Conservation (phyloP, 1,140 invertebrate species). For the Cataglyphis hispanica region DNA sequence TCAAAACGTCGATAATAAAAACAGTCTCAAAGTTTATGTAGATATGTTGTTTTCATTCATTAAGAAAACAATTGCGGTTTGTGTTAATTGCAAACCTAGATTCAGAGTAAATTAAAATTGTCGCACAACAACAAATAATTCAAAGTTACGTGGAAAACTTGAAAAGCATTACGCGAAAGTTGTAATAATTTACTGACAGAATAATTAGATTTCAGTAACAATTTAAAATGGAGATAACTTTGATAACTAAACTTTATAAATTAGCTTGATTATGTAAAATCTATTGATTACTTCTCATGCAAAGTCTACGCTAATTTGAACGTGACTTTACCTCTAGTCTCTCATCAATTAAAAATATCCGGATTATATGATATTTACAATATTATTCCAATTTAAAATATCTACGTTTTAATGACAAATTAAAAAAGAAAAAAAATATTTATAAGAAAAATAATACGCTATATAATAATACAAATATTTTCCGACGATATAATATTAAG, state of each 20-base stretch:
- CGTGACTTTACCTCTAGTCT: background rate
- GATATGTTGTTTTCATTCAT: background rate
- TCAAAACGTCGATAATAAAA: background rate
- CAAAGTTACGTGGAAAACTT: conserved; percentile 22
- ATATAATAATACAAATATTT: background rate
- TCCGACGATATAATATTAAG: background rate
- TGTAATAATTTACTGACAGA: conserved; percentile 42
- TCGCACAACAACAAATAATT: conserved; percentile 31
- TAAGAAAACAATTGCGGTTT: conserved; percentile 3
- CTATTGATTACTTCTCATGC: conserved; percentile 7
- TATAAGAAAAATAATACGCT: background rate
- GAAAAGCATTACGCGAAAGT: conserved; percentile 2
- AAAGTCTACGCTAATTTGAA: conserved; percentile 24
- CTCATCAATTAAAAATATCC: background rate
- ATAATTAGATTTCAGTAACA: conserved; percentile 42
- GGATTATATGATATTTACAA: background rate
- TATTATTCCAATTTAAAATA: background rate
- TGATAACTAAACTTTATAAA: conserved; percentile 39
- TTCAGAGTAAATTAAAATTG: conserved; percentile 12
- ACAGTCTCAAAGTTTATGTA: background rate
- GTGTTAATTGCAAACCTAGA: conserved; percentile 29
- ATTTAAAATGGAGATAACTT: conserved; percentile 47
- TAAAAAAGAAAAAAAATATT: background rate
- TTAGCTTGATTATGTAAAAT: conserved; percentile 34
- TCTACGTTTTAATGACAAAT: background rate